Base-by-base conservation (phyloP, 2,888 invertebrate species). In the Macropis europaea region DNA sequence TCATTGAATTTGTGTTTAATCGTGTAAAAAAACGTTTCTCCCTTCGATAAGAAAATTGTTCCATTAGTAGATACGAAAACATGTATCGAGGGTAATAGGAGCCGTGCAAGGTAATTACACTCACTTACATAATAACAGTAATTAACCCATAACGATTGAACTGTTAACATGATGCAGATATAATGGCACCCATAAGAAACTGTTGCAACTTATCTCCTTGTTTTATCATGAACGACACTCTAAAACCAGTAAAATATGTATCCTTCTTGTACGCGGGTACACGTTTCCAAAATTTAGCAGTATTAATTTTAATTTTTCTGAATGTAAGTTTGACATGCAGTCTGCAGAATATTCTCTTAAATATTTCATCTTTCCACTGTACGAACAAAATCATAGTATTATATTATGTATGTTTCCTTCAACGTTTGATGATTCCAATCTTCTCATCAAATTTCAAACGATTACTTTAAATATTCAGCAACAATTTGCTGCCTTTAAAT, bases 91-190 rank as follows among this genome's bases (percentile, higher is more conserved):
- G 30, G 9, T 63, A 63, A 57, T 57, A 22, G 40, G 15, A 15
- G 24, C 13, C 2, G 24, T 32, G 7, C 7, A 13, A 13, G 6
- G 30, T 47, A 63, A 63, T 63, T 63, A 24, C 24, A 47, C 13
- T 22, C 26, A 61, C 32, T 47, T 32, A 63, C 30, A 24, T 47
- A 63, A 59, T 63, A 40, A 19, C 59, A 40, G 32, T 40, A 57
- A 59, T 63, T 63, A 63, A 9, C 40, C 26, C n/a, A 17, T 38
- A 59, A 38, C 24, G 17, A 63, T 47, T 63, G 43, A 61, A 53
- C 24, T 34, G 28, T 17, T 22, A 13, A 26, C n/a, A 38, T 24
- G 22, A 17, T 24, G 45, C 15, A 36, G 26, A 26, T 22, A 9
- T 30, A 57, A 63, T n/a, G 30, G 5, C n/a, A n/a, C 15, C n/a